Conservation (phyloP, 2,888 invertebrate species). For the Pyrochroa serraticornis region DNA sequence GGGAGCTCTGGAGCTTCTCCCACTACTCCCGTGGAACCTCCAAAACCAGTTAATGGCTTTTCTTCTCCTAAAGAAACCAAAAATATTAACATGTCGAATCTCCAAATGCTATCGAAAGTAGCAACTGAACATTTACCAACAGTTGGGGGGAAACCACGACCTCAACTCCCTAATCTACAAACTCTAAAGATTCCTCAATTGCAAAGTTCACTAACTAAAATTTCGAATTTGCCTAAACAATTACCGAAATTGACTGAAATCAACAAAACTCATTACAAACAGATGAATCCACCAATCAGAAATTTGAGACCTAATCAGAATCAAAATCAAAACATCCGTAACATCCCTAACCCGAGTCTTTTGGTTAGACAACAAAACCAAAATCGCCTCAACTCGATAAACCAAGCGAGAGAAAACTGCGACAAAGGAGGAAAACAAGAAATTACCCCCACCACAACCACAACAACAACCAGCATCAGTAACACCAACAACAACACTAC, state of each 20-base stretch:
- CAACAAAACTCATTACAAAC: slow-evolving; percentile 50
- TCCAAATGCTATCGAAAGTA: slow-evolving; percentile 62
- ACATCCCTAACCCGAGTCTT: slow-evolving; percentile 69
- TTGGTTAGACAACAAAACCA: slow-evolving; percentile 63
- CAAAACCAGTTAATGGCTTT: slow-evolving; percentile 39
- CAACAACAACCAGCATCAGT: not conserved
- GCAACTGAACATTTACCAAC: slow-evolving; percentile 52
- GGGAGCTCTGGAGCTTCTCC: slow-evolving; percentile 1
- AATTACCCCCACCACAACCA: not conserved
- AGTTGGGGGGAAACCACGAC: slow-evolving; percentile 39
- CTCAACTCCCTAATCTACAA: slow-evolving; percentile 52
- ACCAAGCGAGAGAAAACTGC: not conserved
- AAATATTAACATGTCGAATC: slow-evolving; percentile 53
- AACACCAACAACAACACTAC: not conserved
- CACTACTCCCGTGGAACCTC: not conserved
- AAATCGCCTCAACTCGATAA: slow-evolving; percentile 47
- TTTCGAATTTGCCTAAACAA: slow-evolving; percentile 45
- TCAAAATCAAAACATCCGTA: slow-evolving; percentile 67
- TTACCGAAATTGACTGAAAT: slow-evolving; percentile 60
- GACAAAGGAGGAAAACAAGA: too few species aligned
- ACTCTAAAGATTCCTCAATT: slow-evolving; percentile 46
- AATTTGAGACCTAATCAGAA: slow-evolving; percentile 58
- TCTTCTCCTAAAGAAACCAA: slow-evolving; percentile 10
- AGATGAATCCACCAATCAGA: slow-evolving; percentile 46
- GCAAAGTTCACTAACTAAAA: slow-evolving; percentile 30